Conservation (phyloP, 1,140 invertebrate genomes). For the Helicorthomorpha holstii region DNA sequence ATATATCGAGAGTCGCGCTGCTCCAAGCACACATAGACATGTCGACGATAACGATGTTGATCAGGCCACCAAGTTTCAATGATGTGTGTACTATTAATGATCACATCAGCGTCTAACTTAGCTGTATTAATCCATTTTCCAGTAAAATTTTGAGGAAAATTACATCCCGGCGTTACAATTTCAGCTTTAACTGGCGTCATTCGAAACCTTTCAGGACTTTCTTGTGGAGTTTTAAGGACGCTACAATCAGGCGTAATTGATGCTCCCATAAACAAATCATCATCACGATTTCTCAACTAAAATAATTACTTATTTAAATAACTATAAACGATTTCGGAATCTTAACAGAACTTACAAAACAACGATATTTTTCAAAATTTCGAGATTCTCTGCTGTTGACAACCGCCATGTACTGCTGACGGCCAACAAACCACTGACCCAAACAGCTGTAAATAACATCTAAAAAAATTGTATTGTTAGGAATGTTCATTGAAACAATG, state of each 20-base stretch:
- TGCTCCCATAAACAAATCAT: constrained; percentile 72
- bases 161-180: constrained; percentile 73
- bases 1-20: constrained; percentile 70
- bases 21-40: constrained; percentile 88
- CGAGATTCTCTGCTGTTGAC: constrained; percentile 86
- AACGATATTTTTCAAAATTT: constrained; percentile 82
- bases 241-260: constrained; percentile 87
- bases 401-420: constrained; percentile 88
- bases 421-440: constrained; percentile 87
- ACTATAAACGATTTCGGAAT: neutral
- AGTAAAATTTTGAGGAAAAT: constrained; percentile 78
- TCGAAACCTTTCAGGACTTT: constrained; percentile 69
- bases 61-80: constrained; percentile 88
- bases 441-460: constrained; percentile 83
- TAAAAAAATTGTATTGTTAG: too few relatives aligned
- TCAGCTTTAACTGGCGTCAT: constrained; percentile 69
- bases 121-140: constrained; percentile 95
- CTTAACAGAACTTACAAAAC: constrained; percentile 37
- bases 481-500: too few relatives aligned
- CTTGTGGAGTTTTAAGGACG: constrained; percentile 76
- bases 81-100: constrained; percentile 90
- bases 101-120: constrained; percentile 82
- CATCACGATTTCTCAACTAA: constrained; percentile 71
- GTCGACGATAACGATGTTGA: constrained; percentile 63
- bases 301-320: neutral